phyloP scores from a whole-genome alignment of 2,113 vertebrate species.

The Piaya cayana region DNA sequence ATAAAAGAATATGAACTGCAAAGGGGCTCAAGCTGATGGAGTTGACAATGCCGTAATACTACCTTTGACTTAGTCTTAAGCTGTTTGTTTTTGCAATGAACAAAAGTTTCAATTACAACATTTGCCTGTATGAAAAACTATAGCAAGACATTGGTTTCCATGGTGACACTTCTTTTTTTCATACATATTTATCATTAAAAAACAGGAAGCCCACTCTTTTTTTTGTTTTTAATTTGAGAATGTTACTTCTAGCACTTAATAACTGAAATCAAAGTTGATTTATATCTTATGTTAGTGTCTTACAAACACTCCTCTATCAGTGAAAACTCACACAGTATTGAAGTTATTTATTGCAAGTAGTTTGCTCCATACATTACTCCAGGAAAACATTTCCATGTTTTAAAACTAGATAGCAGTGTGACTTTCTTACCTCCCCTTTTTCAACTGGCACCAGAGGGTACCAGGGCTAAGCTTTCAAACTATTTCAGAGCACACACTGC shows the following conservation, averaged over 20 bases:
- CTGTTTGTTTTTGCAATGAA: constrained; percentile 65
- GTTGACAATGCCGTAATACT: constrained; percentile 8
- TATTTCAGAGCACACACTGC: background rate
- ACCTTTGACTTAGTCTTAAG: background rate
- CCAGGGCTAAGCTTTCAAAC: constrained; percentile 51
- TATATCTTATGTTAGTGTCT: constrained; percentile 72
- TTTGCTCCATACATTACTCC: constrained; percentile 65
- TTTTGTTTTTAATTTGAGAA: constrained; percentile 44
- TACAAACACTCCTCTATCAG: constrained; percentile 62
- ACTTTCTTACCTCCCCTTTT: background rate
- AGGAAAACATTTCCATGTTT: constrained; percentile 53
- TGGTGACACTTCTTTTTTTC: constrained; percentile 70
- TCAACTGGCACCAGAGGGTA: constrained; percentile 38
- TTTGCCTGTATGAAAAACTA: constrained; percentile 60
- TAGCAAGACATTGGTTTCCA: constrained; percentile 68
- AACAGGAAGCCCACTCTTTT: constrained; percentile 54
- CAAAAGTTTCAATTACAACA: constrained; percentile 54
- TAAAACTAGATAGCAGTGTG: constrained; percentile 11
- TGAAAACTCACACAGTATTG: constrained; percentile 26
- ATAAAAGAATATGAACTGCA: constrained; percentile 53
- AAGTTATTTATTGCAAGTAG: constrained; percentile 53
- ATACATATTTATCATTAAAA: constrained; percentile 74
- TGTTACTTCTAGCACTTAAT: constrained; percentile 72
- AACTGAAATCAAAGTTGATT: constrained; percentile 74
- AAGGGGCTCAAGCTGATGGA: background rate